Base-by-base conservation (phyloP, 1,140 invertebrate genomes). In the Oryctes rhinoceros region DNA sequence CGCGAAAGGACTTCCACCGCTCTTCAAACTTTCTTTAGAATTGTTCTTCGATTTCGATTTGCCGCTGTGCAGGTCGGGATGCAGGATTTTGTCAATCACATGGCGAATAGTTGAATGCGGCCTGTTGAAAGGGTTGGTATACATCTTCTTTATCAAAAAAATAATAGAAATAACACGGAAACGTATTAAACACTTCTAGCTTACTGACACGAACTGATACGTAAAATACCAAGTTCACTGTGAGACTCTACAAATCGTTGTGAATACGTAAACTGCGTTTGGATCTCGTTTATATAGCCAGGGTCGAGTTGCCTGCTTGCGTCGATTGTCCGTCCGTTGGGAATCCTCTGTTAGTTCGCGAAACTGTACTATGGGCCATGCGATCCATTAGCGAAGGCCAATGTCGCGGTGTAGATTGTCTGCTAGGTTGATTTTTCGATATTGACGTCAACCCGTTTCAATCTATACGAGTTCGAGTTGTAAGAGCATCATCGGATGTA, bases 101-200 rank as follows among this genome's bases (percentile, higher is more conserved):
- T 76, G 74, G 11, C 74, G 30, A 20, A 76, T 76, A 3, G 74
- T 39, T 3, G 10, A 76, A 47, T 76, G 74, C 4, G 35, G 35
- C 47, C 74, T 76, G 44, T 76, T 76, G 44, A 76, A 76, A 13
- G 74, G 74, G 47, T 76, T 76, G 1, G 74, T 76, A 11, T 76
- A 76, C 74, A 76, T 76, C 13, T 59, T 59, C 53, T 4, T 74
- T 2, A 37, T 35, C 67, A 15, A 35, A 35, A 71, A 71, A 20
- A 20, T 4, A 11, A 11, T 24, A n/a, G 20, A 4, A 30, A 15
- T 53, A 15, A 53, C 11, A 4, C 49, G 3, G 0, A 53, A 53
- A 48, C n/a, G n/a, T n/a, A n/a, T n/a, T 48, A 48, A 48, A 53
- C 49, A 53, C 49, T 53, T 13, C 11, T 53, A 5, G 3, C 5